Evolutionary conservation across 2,113 vertebrate genomes (phyloP), one percentile per base, ranked within the genome.

Genomic region (Plecturocebus donacophilus): DNA sequence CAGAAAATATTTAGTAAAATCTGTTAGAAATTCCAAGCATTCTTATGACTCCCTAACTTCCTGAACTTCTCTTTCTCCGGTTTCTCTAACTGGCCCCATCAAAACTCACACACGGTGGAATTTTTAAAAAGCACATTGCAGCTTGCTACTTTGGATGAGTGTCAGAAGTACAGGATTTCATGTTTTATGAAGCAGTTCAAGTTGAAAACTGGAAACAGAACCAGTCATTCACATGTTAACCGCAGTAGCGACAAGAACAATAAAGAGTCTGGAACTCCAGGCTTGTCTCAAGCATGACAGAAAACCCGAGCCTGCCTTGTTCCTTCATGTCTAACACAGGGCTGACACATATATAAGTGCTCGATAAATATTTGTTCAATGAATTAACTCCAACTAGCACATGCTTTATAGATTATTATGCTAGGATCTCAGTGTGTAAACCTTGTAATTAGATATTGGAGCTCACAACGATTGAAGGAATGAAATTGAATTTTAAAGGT

Each of bases 11-110:
- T 97, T 98, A 98, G 96, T 86, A 91, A 98, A 99, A 97, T 97
- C 97, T 94, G 87, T 96, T 97, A 98, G 96, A 98, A 96, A 99
- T 98, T 99, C 91, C 97, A 98, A 82, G 66, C 61, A 97, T 99
- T 98, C 98, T 99, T 98, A 91, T 14, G 94, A 87, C 92, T 97
- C 87, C 21, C 91, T 96, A 96, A 86, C 82, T 98, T 98, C 97
- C 97, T 97, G 98, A 98, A 94, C 94, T 97, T 35, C 79, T 40
- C 95, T 96, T 97, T 90, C 92, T 94, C 95, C 88, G 54, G 86
- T 97, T 95, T 96, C 98, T 98, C 95, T 98, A 97, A 98, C 94
- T 98, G 94, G 95, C 91, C 77, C 98, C 98, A 98, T 97, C 93
- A 97, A 98, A 96, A 42, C 3, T 0, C 89, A 80, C 83, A 91